phyloP scores from a whole-genome alignment of 2,888 invertebrate genomes.

The Dorcus parallelipipedus region DNA sequence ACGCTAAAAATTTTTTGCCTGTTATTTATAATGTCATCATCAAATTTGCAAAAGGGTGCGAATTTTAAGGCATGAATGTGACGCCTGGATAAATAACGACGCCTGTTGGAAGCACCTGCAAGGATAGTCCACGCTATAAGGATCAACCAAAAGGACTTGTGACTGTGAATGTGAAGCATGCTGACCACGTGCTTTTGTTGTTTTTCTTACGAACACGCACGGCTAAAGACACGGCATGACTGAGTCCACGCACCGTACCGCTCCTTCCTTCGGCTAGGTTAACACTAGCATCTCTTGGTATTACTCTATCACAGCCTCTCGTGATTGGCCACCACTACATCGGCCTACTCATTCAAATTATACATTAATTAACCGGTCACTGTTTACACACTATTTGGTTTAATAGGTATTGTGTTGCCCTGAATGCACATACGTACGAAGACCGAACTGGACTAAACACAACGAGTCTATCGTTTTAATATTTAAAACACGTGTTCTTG shows the following conservation, averaged over 20 bases:
- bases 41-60: conserved; percentile 43
- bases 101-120: not conserved
- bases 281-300: conserved; percentile 41
- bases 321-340: conserved; percentile 41
- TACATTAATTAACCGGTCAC: conserved; percentile 34
- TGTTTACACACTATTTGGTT: conserved; percentile 32
- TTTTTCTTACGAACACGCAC: conserved; percentile 32
- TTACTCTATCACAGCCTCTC: conserved; percentile 42
- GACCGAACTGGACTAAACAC: conserved; percentile 1
- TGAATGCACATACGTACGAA: conserved; percentile 6
- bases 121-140: conserved; percentile 13
- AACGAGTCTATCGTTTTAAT: not conserved
- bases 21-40: conserved; percentile 40
- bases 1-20: conserved; percentile 35
- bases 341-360: conserved; percentile 40
- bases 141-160: conserved; percentile 4
- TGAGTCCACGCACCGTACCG: conserved; percentile 40
- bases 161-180: conserved; percentile 1
- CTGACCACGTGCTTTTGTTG: conserved; percentile 19
- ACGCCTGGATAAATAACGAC: conserved; percentile 2
- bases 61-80: conserved; percentile 6
- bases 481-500: not conserved
- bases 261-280: conserved; percentile 42
- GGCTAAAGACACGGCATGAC: conserved; percentile 43
- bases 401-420: conserved; percentile 15